A percentile compares a stretch with the other conserved stretches of the same genome.
phyloP scores from a whole-genome alignment of 2,113 vertebrate species.

The Cephalopholis sonnerati region DNA sequence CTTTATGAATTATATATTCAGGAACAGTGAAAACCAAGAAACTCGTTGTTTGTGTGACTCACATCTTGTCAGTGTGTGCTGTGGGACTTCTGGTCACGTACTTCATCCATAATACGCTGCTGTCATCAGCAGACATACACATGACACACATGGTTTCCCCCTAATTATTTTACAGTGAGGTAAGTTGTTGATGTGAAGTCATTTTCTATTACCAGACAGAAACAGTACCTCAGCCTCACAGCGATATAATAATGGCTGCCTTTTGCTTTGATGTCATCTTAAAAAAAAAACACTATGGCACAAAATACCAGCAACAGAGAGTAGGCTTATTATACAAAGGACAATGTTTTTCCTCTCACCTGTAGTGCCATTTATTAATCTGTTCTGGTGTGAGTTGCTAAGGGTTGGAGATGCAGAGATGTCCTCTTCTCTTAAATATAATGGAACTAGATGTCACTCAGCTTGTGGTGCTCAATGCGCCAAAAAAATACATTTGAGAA shows the following conservation, averaged over 20 bases:
- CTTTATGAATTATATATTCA: neutral
- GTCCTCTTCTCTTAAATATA: no score
- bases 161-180: neutral
- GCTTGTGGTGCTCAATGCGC: no score
- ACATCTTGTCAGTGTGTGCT: neutral
- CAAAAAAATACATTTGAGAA: no score
- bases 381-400: no score
- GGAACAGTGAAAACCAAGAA: neutral
- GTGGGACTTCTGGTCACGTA: neutral
- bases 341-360: no score
- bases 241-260: neutral
- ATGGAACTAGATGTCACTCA: no score
- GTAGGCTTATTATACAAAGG: no score
- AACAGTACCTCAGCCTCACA: neutral
- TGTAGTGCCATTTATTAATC: no score
- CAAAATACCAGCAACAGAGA: neutral
- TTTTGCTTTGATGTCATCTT: neutral
- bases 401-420: no score
- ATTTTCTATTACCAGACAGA: neutral
- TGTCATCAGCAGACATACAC: constrained; percentile 11
- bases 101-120: neutral
- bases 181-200: constrained; percentile 13
- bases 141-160: neutral
- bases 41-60: neutral
- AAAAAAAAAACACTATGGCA: neutral